Conservation (phyloP, 2,113 vertebrate genomes). For the Hylia prasina region DNA sequence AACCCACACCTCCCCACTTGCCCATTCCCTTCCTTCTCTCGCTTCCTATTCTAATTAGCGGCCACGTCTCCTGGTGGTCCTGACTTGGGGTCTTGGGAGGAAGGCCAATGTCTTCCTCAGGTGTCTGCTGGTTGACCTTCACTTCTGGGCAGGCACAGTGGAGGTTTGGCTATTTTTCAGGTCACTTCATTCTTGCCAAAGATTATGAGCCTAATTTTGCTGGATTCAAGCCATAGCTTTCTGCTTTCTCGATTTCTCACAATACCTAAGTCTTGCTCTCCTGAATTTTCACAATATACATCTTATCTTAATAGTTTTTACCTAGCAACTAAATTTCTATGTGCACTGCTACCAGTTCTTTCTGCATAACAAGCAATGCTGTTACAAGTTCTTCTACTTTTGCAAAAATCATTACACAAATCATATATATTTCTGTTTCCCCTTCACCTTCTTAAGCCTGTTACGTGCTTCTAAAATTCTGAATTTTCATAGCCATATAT, state of each 20-base stretch:
- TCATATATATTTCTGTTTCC: not conserved
- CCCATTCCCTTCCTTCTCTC: not conserved
- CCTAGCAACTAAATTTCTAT: not conserved
- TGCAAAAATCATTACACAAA: not conserved
- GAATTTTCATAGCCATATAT: not conserved
- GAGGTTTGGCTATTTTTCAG: not conserved
- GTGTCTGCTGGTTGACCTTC: not conserved
- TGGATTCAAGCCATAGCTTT: not conserved
- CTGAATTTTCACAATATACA: not conserved
- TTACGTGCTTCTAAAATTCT: not conserved
- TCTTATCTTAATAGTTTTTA: not conserved
- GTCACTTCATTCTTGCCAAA: not conserved
- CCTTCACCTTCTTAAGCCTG: not conserved
- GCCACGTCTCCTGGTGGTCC: not conserved
- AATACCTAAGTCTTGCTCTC: not conserved
- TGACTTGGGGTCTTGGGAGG: not conserved
- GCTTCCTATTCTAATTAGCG: not conserved
- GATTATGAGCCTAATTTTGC: not conserved
- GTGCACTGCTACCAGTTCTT: not conserved
- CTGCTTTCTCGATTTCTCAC: not conserved
- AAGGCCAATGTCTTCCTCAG: not conserved
- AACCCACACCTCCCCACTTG: not conserved
- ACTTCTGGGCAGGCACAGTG: not conserved
- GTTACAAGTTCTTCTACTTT: not conserved
- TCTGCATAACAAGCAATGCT: not conserved